A percentile compares a stretch with the other conserved stretches of the same genome.
Conservation (phyloP, 2,113 vertebrate genomes). For the Hystrix brachyura region DNA sequence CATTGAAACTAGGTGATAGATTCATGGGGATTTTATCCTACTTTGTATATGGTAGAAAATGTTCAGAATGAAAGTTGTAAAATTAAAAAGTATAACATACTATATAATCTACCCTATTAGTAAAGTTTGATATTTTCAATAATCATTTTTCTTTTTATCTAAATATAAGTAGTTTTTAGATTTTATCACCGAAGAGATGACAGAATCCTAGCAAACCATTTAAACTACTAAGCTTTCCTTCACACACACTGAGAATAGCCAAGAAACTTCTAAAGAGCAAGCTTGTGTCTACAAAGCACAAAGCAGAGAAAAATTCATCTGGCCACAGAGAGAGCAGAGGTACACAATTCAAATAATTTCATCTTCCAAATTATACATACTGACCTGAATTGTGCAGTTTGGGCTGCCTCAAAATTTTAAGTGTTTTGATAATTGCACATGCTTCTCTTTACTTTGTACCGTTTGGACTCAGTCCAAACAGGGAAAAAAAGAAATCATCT, state of each 20-base stretch:
- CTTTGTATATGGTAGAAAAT: neutral
- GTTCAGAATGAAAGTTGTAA: constrained; percentile 15
- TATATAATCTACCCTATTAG: neutral
- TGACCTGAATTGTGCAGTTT: neutral
- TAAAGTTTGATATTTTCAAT: neutral
- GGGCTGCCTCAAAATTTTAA: constrained; percentile 13
- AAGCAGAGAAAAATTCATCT: neutral
- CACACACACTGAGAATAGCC: neutral
- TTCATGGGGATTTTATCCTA: neutral
- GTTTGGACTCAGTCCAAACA: neutral
- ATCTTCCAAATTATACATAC: neutral
- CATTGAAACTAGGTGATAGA: neutral
- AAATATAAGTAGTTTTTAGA: neutral
- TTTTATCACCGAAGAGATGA: neutral
- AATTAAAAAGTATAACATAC: neutral
- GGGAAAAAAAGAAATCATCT: neutral
- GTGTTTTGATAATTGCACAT: neutral
- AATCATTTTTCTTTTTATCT: neutral
- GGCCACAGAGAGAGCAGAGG: neutral
- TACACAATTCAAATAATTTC: neutral
- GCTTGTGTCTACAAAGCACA: neutral
- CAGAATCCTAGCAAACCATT: neutral
- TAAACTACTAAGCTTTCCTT: neutral
- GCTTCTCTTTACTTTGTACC: constrained; percentile 27
- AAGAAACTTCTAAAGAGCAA: neutral